Percentiles rank a stretch among this genome's conserved stretches.
phyloP scores from a whole-genome alignment of 2,113 vertebrate species.

The Galemys pyrenaicus region DNA sequence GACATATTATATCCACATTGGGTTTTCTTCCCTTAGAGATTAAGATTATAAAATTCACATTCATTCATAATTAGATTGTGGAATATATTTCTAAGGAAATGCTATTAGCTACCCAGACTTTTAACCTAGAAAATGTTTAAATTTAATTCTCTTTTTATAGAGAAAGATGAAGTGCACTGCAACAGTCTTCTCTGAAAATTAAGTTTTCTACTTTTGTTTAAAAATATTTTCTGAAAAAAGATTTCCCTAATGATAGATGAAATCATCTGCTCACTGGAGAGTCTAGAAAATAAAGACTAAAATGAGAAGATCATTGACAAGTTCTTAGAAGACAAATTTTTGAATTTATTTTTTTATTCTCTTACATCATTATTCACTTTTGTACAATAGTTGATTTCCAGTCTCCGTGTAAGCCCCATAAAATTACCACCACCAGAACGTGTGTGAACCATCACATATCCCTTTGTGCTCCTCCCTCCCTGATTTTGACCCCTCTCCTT shows the following conservation, averaged over 20 bases:
- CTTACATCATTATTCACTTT: too few relatives aligned
- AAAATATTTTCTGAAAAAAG: conserved; percentile 12
- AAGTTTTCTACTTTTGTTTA: not conserved
- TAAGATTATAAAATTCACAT: not conserved
- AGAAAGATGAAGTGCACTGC: not conserved
- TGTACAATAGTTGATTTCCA: too few relatives aligned
- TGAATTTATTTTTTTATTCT: not conserved
- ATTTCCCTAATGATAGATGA: not conserved
- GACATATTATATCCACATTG: not conserved
- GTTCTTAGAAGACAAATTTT: not conserved
- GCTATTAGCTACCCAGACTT: not conserved
- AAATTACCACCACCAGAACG: too few relatives aligned
- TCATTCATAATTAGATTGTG: not conserved
- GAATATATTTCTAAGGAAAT: conserved; percentile 32
- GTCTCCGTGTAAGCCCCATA: too few relatives aligned
- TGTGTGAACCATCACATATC: too few relatives aligned
- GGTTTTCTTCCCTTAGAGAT: conserved; percentile 25
- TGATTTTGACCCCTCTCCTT: too few relatives aligned
- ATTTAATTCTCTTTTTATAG: not conserved
- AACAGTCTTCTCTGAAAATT: not conserved
- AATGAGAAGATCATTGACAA: not conserved
- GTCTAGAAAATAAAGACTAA: not conserved
- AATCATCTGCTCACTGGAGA: conserved; percentile 4
- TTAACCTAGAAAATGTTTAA: conserved; percentile 40
- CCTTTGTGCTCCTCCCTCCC: too few relatives aligned